Base-by-base conservation (phyloP, 2,113 vertebrate genomes). In the Gasterosteus nipponicus region DNA sequence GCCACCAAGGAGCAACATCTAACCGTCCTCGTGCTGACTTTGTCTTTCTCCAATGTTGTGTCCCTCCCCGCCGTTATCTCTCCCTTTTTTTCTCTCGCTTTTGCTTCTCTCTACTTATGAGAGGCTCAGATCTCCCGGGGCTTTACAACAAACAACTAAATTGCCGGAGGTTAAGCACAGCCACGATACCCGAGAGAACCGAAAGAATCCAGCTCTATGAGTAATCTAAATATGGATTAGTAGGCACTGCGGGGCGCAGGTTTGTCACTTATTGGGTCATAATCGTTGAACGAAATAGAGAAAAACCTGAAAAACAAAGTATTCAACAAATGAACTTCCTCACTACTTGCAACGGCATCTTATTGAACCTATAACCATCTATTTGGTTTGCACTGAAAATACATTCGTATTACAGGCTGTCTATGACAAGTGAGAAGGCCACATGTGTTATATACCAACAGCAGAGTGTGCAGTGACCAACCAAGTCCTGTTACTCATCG, bases 401-500 rank as follows among this genome's bases (percentile, higher is more conserved):
- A 38, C 63, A 39, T n/a, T 19, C 7, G 11, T 31, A 38, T 64
- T 22, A 22, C 6, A 10, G 35, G 33, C 7, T 19, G 4, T 53
- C 57, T 19, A 10, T 59, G 29, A 73, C 57, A 0, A 18, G 26
- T 69, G n/a, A 68, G 60, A 60, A 78, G 78, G 83, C 75, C 73
- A 47, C 53, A 53, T 58, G 38, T 62, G 61, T 56, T 60, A 62
- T 44, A 79, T 56, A 63, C 58, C 78, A 59, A 87, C 86, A 47
- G 62, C 78, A 85, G 71, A 89, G 73, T 89, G 87, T 89, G 87
- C 88, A 86, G 54, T 83, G 84, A 82, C 83, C 79, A 88, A 78
- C 75, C 82, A 77, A 87, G 89, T 81, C 70, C 60, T 81, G 71
- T 83, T 83, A 77, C 76, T 85, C 84, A 75, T 65, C 16, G 42